phyloP scores from a whole-genome alignment of 2,797 vertebrate species.

The Urosaurus nigricauda region DNA sequence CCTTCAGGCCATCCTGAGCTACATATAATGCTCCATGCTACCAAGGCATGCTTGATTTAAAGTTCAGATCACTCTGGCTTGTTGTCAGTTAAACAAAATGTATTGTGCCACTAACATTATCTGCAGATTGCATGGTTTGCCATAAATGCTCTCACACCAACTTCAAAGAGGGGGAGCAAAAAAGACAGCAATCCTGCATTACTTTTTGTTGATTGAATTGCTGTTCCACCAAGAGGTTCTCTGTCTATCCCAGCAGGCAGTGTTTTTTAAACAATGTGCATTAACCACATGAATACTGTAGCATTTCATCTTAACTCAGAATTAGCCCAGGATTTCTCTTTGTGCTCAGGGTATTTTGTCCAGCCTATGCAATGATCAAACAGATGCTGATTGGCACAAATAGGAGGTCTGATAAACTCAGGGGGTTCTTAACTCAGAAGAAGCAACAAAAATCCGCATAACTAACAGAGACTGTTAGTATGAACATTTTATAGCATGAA shows the following conservation, averaged over 20 bases:
- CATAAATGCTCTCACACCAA: slow-evolving; percentile 29
- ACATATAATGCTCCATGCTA: slow-evolving; percentile 14
- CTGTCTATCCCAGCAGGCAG: slow-evolving; percentile 43
- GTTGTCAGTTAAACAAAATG: slow-evolving; percentile 54
- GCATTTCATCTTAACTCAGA: slow-evolving; percentile 45
- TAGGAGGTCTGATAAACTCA: background rate
- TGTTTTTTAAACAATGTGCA: slow-evolving; percentile 35
- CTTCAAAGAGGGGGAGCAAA: background rate
- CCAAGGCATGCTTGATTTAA: slow-evolving; percentile 62
- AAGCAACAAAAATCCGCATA: too few relatives aligned
- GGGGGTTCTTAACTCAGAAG: background rate
- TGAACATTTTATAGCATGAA: too few relatives aligned
- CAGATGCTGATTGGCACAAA: background rate
- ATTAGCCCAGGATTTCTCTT: slow-evolving; percentile 19
- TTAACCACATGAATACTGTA: slow-evolving; percentile 45
- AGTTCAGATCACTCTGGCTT: slow-evolving; percentile 63
- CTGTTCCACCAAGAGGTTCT: background rate
- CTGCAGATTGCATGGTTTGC: slow-evolving; percentile 49
- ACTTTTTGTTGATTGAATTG: slow-evolving; percentile 10
- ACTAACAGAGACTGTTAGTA: too few relatives aligned
- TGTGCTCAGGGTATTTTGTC: slow-evolving; percentile 14
- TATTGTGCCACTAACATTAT: background rate
- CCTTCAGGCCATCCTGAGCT: slow-evolving; percentile 64
- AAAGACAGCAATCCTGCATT: background rate
- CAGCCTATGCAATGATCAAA: background rate